Conservation (phyloP, 2,113 vertebrate genomes). For the Sphaerodactylus townsendi region DNA sequence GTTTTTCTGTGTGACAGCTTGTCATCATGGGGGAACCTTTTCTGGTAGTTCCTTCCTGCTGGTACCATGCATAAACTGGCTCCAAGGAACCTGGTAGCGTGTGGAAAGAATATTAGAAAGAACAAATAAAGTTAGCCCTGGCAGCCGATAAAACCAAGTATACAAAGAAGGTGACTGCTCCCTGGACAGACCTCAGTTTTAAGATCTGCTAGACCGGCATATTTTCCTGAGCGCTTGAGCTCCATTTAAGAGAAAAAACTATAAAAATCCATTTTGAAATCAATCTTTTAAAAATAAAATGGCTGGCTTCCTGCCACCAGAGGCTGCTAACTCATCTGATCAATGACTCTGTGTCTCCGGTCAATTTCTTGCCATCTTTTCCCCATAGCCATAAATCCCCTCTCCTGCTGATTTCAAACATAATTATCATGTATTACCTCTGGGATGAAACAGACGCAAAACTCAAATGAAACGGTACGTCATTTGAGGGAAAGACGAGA, state of each 20-base stretch:
- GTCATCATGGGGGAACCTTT: not conserved
- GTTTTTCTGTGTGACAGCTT: no score
- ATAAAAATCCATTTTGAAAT: conserved; percentile 22
- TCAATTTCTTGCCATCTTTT: conserved; percentile 4
- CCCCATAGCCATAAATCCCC: conserved; percentile 2
- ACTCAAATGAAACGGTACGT: not conserved
- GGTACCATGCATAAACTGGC: not conserved
- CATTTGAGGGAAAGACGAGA: conserved; percentile 25
- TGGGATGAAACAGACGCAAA: not conserved
- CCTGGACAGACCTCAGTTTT: not conserved
- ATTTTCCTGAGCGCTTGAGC: not conserved
- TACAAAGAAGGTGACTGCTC: not conserved
- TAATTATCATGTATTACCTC: not conserved
- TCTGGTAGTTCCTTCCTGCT: not conserved
- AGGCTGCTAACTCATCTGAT: not conserved
- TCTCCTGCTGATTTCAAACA: conserved; percentile 24
- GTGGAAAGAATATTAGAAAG: not conserved
- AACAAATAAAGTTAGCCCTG: not conserved
- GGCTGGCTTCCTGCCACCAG: conserved; percentile 2
- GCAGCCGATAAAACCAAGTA: not conserved
- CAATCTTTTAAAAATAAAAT: conserved; percentile 26
- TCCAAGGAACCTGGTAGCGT: not conserved
- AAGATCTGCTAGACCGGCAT: not conserved
- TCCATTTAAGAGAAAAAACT: conserved; percentile 24
- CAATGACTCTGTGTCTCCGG: not conserved